Conservation (phyloP, 1,140 invertebrate species). For the Macrotrachela quadricornifera region DNA sequence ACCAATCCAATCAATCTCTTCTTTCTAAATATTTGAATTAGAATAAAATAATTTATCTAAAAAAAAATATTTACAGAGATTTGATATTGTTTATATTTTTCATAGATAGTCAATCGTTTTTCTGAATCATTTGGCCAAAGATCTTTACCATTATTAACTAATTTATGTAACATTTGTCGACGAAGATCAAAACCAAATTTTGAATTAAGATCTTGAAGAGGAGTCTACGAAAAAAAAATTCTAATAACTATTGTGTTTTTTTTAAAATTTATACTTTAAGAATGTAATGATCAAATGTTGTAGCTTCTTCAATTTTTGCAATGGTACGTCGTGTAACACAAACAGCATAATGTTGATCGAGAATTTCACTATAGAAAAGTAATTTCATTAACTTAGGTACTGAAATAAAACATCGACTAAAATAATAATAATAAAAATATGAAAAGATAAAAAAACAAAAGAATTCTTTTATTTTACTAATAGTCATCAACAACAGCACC, state of each 20-base stretch:
- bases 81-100: conserved; percentile 62
- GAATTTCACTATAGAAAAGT: conserved; percentile 75
- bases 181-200: conserved; percentile 57
- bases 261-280: conserved; percentile 41
- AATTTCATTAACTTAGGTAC: conserved; percentile 53
- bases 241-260: not conserved
- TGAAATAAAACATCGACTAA: conserved; percentile 34
- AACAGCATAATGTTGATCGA: conserved; percentile 59
- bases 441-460: not conserved
- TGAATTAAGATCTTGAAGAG: conserved; percentile 63
- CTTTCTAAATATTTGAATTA: not conserved
- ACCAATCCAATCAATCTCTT: conserved; percentile 11
- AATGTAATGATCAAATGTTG: conserved; percentile 84
- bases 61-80: conserved; percentile 39
- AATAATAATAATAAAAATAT: not conserved
- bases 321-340: conserved; percentile 55
- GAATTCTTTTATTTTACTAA: not conserved
- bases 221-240: conserved; percentile 36
- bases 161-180: conserved; percentile 47
- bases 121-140: conserved; percentile 45
- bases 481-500: conserved; percentile 33
- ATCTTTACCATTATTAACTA: not conserved
- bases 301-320: conserved; percentile 59
- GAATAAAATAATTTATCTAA: not conserved
- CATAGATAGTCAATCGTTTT: conserved; percentile 49